A percentile compares a stretch with the other conserved stretches of the same genome.
Evolutionary conservation across 1,140 invertebrate species (phyloP).

Genomic region (Popillia japonica): DNA sequence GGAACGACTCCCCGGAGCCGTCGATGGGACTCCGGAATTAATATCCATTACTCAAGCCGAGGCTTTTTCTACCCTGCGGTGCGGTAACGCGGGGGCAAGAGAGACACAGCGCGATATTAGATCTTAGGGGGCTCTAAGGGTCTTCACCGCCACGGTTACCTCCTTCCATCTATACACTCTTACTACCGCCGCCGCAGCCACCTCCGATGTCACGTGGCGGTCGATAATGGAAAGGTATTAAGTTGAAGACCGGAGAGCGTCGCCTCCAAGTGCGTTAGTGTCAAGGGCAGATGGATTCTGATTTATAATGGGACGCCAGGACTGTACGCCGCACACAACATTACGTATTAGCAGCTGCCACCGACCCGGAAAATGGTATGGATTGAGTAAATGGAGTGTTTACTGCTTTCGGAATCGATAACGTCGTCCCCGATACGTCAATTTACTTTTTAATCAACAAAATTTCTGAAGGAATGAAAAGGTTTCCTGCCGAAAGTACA

Average conservation of each 20-base stretch:
- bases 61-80: not conserved
- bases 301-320: not conserved
- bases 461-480: too few species aligned
- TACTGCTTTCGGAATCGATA: too few species aligned
- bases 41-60: slow-evolving; percentile 26
- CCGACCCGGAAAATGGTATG: too few species aligned
- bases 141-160: not conserved
- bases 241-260: not conserved
- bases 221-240: slow-evolving; percentile 30
- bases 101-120: not conserved
- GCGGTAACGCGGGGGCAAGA: not conserved
- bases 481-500: too few species aligned
- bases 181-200: not conserved
- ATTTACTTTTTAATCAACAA: too few species aligned
- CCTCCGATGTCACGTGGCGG: not conserved
- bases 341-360: too few species aligned
- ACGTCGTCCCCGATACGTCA: too few species aligned
- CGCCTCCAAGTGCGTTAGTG: slow-evolving; percentile 19
- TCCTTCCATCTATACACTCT: not conserved
- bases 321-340: too few species aligned
- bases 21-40: slow-evolving; percentile 16
- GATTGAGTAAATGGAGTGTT: too few species aligned
- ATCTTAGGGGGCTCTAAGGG: not conserved
- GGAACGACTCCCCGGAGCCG: slow-evolving; percentile 24
- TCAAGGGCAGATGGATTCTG: not conserved